Conservation (phyloP, 2,113 vertebrate species). For the Lophotis ruficrista region DNA sequence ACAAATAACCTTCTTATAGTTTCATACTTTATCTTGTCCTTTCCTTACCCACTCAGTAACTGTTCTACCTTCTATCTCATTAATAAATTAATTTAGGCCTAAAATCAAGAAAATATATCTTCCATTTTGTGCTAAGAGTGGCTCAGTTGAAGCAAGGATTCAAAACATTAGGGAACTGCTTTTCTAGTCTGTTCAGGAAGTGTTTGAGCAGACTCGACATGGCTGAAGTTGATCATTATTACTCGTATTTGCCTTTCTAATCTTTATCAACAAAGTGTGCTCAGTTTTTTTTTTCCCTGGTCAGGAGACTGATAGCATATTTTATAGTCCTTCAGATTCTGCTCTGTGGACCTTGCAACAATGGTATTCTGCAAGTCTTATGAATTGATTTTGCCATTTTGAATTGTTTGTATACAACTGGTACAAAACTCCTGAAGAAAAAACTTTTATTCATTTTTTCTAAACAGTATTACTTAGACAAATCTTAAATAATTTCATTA, state of each 20-base stretch:
- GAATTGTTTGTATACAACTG: neutral
- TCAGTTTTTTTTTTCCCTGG: neutral
- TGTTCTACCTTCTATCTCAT: neutral
- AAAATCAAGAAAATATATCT: neutral
- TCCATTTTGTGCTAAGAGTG: neutral
- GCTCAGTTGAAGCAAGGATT: neutral
- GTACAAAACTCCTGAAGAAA: neutral
- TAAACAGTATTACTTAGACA: neutral
- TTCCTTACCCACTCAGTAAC: neutral
- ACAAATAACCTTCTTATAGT: neutral
- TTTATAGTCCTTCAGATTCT: constrained; percentile 18
- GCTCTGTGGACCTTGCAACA: neutral
- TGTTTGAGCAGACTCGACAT: neutral
- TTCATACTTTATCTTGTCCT: neutral
- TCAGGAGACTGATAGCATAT: neutral
- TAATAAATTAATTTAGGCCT: neutral
- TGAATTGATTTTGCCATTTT: neutral
- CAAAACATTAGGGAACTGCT: neutral
- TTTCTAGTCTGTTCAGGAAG: constrained; percentile 11
- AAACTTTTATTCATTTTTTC: neutral
- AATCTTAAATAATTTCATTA: neutral
- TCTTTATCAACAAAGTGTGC: neutral
- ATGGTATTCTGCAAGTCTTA: neutral
- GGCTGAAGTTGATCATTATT: constrained; percentile 14
- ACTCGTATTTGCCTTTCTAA: constrained; percentile 31